Evolutionary conservation across 1,140 invertebrate species (phyloP), one percentile per base, ranked within the genome.

Genomic region (Antheraea mylitta): DNA sequence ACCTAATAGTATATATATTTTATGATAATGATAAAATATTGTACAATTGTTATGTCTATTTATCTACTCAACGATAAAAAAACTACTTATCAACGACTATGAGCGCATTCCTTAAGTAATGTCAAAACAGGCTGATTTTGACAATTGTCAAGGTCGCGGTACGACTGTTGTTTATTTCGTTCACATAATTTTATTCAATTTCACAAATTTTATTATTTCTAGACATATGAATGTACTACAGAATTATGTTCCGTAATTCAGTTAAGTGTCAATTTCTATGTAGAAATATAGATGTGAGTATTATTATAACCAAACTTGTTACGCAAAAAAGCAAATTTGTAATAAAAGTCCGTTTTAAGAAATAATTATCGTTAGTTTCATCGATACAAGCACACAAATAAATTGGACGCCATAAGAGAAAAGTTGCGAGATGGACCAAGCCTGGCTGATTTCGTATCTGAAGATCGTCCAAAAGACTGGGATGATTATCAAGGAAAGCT

Each of bases 401-500:
- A 90, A 78, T 72, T 94, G 36, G 93, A 94, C 66, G 89, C 90
- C 37, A 94, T 94, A 45, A 79, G 93, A 76, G 93, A 95, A 77
- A 94, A 94, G 71, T 81, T 96, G 9, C 83, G 92, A 16, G 93
- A 92, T 77, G 95, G 95, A 0, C 95, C 95, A 0, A 92, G 89
- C 67, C 89, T 96, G 62, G 92, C 94, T 72, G 95, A 96, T 67
- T 96, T 96, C 82, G 86, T 95, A 11, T 85, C 93, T 36, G 93
- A 94, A 58, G 94, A 96, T 18, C 88, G 93, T 58, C 86, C 92
- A 2, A 92, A 90, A 67, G 90, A 93, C 42, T 95, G 94, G 94
- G 86, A 94, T 36, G 92, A 94, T 22, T 98, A 97, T 84, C 93
- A 96, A 71, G 96, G 96, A 37, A 97, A 98, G 91, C 92, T 98